These are phyloP conservation scores for Zaprionus vittiger DNA, from an alignment of 1,140 invertebrate genomes.

Conservation along the genomic window DNA sequence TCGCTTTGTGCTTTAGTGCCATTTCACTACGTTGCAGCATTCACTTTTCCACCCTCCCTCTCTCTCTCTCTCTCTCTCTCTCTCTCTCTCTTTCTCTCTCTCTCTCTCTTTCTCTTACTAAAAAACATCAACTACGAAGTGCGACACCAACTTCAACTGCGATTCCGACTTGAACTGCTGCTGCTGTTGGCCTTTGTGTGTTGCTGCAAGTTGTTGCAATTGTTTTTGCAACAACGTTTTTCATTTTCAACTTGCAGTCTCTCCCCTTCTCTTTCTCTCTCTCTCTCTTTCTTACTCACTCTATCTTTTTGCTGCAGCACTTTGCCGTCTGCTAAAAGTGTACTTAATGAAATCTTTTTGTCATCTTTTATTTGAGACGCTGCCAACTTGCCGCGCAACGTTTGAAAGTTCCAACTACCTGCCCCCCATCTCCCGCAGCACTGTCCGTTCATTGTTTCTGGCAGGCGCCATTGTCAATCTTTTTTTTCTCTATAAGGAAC, in stretches of 20 bases:
- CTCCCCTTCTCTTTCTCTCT: background rate
- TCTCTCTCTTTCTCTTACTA: background rate
- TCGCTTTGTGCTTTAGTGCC: slow-evolving; percentile 67
- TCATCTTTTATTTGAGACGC: slow-evolving; percentile 77
- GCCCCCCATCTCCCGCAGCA: background rate
- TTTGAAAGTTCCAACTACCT: background rate
- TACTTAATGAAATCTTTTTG: slow-evolving; percentile 83
- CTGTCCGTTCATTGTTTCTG: slow-evolving; percentile 59
- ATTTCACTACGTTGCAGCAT: slow-evolving; percentile 59
- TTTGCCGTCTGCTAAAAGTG: slow-evolving; percentile 64
- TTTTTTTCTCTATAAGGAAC: slow-evolving; percentile 19
- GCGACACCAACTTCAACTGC: background rate
- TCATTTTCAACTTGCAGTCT: slow-evolving; percentile 42
- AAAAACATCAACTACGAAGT: slow-evolving; percentile 36
- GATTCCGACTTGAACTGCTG: background rate
- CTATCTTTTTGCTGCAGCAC: slow-evolving; percentile 31
- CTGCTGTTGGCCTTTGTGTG: slow-evolving; percentile 59
- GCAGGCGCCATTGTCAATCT: slow-evolving; percentile 65
- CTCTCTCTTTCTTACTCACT: background rate
- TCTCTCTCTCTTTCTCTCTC: slow-evolving; percentile 51
- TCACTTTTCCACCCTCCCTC: slow-evolving; percentile 48
- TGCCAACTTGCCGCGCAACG: slow-evolving; percentile 43
- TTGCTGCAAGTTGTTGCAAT: slow-evolving; percentile 69
- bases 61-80: no score
- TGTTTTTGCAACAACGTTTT: slow-evolving; percentile 77